Percentiles rank a stretch among this genome's conserved stretches.
Evolutionary conservation across 2,113 vertebrate genomes (phyloP).

Genomic region (Brachionichthys hirsutus): DNA sequence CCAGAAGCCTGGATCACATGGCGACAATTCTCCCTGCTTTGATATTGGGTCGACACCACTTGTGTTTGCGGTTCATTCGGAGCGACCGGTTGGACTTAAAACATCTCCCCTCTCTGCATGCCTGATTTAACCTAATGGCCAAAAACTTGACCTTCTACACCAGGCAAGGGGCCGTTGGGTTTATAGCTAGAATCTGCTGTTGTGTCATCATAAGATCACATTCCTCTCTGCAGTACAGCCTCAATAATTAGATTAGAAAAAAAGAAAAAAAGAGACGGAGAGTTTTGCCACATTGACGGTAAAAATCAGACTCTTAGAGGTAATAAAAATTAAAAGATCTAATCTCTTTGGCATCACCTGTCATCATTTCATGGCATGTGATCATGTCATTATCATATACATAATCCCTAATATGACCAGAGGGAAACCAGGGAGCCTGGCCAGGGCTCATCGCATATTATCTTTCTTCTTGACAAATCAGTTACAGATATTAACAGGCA

Average conservation of each 20-base stretch:
- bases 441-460: too few relatives aligned
- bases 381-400: too few relatives aligned
- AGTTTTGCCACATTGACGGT: not conserved
- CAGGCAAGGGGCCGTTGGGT: conserved; percentile 29
- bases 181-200: conserved; percentile 43
- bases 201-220: conserved; percentile 53
- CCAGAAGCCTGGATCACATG: conserved; percentile 55
- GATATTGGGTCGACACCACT: conserved; percentile 41
- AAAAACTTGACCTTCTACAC: conserved; percentile 56
- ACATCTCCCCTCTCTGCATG: conserved; percentile 50
- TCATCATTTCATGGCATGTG: not conserved
- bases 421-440: not conserved
- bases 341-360: conserved; percentile 15
- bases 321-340: conserved; percentile 7
- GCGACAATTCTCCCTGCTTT: conserved; percentile 65
- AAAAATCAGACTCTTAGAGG: conserved; percentile 4
- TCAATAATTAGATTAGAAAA: conserved; percentile 37
- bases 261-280: too few relatives aligned
- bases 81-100: conserved; percentile 57
- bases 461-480: not conserved
- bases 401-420: not conserved
- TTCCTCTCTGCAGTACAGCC: conserved; percentile 45
- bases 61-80: conserved; percentile 51
- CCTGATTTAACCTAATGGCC: conserved; percentile 56
- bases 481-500: not conserved